Percentiles rank a stretch among this genome's conserved stretches.
Conservation (phyloP, 2,888 invertebrate genomes). For the Apamea sordens region DNA sequence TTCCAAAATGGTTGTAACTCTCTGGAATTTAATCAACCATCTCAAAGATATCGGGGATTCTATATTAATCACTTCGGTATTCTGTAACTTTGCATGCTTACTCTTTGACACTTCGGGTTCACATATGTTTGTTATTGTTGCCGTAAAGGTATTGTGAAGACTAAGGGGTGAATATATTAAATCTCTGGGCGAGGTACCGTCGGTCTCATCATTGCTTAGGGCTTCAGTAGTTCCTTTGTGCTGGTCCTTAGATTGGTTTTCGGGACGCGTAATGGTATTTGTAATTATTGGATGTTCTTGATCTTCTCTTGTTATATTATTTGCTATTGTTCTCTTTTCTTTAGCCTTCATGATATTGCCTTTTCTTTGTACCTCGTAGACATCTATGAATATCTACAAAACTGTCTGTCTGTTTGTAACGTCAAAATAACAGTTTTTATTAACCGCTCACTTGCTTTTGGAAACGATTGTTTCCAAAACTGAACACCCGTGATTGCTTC, state of each 20-base stretch:
- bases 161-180: conserved; percentile 60
- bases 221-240: conserved; percentile 40
- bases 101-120: conserved; percentile 72
- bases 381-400: no score
- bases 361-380: background rate
- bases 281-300: conserved; percentile 32
- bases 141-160: conserved; percentile 44
- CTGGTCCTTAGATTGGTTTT: conserved; percentile 36
- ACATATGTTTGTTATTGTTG: conserved; percentile 71
- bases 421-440: no score
- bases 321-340: conserved; percentile 14
- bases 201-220: conserved; percentile 27
- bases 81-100: conserved; percentile 66
- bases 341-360: background rate
- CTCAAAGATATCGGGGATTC: conserved; percentile 83
- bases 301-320: conserved; percentile 4
- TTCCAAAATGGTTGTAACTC: conserved; percentile 77
- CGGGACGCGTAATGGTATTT: conserved; percentile 44
- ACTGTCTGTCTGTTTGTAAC: no score
- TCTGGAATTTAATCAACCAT: conserved; percentile 86
- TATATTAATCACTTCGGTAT: conserved; percentile 69
- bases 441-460: no score
- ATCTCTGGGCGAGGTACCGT: conserved; percentile 19
- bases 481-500: no score
- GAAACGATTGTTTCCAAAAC: no score